Percentiles rank a stretch among this genome's conserved stretches.
phyloP scores from a whole-genome alignment of 1,140 invertebrate genomes.

The Tetragnatha versicolor region DNA sequence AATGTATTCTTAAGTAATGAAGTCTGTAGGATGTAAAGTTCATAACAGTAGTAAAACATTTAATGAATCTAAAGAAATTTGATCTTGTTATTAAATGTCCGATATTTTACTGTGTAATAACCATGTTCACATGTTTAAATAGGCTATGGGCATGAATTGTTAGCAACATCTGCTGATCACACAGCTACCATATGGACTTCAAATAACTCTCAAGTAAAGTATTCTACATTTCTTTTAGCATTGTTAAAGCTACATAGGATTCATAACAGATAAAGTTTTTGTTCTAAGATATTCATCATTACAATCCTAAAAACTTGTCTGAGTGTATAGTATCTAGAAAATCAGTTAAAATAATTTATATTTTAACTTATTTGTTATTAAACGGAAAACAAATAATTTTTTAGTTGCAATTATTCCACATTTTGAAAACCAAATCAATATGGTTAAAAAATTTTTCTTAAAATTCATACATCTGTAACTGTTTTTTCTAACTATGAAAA shows the following conservation, averaged over 20 bases:
- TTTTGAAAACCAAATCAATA: too few relatives aligned
- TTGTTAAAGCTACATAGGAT: background rate
- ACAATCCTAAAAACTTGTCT: background rate
- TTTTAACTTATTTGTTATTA: background rate
- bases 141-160: conserved; percentile 68
- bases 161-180: conserved; percentile 79
- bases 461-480: too few relatives aligned
- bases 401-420: too few relatives aligned
- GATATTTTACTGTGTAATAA: background rate
- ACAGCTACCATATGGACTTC: conserved; percentile 77
- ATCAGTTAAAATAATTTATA: background rate
- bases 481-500: too few relatives aligned
- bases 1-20: background rate
- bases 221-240: background rate
- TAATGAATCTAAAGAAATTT: background rate
- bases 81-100: background rate
- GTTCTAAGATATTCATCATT: background rate
- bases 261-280: background rate
- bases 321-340: background rate
- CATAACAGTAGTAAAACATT: background rate
- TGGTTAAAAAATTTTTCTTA: too few relatives aligned
- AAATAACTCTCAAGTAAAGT: conserved; percentile 31
- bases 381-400: too few relatives aligned
- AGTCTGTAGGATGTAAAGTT: background rate
- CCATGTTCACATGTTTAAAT: background rate